Evolutionary conservation across 2,888 invertebrate genomes (phyloP).

Genomic region (Melikaiella ostensackeni): DNA sequence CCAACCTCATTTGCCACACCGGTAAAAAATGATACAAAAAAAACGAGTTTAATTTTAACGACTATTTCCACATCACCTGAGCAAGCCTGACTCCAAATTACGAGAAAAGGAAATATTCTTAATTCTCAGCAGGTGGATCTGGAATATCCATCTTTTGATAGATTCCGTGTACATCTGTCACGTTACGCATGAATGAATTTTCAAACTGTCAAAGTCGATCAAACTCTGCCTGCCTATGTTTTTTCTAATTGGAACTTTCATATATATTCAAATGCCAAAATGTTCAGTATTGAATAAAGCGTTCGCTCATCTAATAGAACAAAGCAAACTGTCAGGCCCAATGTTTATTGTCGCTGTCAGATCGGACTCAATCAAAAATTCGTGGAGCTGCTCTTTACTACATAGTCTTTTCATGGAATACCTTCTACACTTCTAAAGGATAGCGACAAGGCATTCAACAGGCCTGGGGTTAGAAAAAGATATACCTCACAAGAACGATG

Average conservation of each 20-base stretch:
- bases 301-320: not conserved
- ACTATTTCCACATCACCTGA: not conserved
- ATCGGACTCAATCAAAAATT: not conserved
- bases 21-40: not conserved
- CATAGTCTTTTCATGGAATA: not conserved
- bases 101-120: not conserved
- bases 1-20: not conserved
- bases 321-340: not conserved
- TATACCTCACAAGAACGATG: constrained; percentile 2
- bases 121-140: not conserved
- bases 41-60: not conserved
- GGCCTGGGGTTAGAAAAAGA: not conserved
- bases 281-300: not conserved
- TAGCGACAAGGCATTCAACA: not conserved
- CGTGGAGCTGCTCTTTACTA: not conserved
- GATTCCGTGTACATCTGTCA: not conserved
- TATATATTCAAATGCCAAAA: not conserved
- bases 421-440: not conserved
- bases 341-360: not conserved
- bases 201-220: not conserved
- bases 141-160: not conserved
- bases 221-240: not conserved
- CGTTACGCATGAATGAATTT: not conserved
- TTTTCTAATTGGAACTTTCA: not conserved
- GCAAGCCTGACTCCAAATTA: not conserved